Conservation (phyloP, 2,888 invertebrate genomes). For the Acanthoscelides obtectus region DNA sequence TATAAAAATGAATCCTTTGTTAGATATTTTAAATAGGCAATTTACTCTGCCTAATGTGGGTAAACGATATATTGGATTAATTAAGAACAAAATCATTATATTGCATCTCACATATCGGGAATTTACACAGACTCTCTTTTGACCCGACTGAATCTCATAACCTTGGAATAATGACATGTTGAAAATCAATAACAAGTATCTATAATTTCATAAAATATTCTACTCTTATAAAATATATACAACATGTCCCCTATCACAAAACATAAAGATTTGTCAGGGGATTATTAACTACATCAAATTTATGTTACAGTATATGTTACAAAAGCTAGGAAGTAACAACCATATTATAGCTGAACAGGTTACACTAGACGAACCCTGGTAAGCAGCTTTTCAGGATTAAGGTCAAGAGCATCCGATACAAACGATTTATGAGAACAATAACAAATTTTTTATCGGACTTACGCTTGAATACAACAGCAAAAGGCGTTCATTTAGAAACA, state of each 20-base stretch:
- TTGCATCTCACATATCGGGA: background rate
- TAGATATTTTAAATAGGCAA: too few relatives aligned
- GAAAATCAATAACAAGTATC: constrained; percentile 18
- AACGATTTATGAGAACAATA: background rate
- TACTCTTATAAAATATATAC: constrained; percentile 17
- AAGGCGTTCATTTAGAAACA: too few relatives aligned
- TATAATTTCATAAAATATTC: constrained; percentile 13
- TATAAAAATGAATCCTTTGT: too few relatives aligned
- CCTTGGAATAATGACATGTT: background rate
- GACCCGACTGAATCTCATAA: background rate
- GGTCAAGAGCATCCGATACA: background rate
- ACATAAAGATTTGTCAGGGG: background rate
- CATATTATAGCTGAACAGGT: background rate
- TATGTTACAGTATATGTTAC: background rate
- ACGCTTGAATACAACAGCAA: background rate
- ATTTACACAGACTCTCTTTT: background rate
- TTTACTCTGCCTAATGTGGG: too few relatives aligned
- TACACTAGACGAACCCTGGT: background rate
- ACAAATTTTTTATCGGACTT: background rate
- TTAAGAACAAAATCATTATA: too few relatives aligned
- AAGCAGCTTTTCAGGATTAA: background rate
- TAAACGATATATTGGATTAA: too few relatives aligned
- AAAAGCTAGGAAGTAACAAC: background rate
- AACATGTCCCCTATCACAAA: background rate
- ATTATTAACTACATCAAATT: background rate